These are phyloP conservation scores for Brachionus plicatilis DNA, from an alignment of 1,140 invertebrate species.

Conservation along the genomic window DNA sequence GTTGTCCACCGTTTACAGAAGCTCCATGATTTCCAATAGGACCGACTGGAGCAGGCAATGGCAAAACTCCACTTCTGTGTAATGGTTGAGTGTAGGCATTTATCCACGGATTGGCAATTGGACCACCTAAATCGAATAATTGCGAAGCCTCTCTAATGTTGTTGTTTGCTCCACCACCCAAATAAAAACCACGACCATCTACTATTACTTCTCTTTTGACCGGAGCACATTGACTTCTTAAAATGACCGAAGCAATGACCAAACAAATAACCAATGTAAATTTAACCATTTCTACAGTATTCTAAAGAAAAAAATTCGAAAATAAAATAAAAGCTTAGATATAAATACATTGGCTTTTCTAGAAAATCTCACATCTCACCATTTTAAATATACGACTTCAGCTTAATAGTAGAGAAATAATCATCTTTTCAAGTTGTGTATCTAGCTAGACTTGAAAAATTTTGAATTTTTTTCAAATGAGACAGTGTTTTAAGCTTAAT, in stretches of 20 bases:
- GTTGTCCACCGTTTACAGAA: not conserved
- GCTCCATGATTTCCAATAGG: not conserved
- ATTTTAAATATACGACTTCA: not conserved
- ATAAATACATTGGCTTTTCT: not conserved
- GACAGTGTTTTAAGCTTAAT: not conserved
- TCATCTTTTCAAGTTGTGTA: not conserved
- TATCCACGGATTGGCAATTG: slow-evolving; percentile 27
- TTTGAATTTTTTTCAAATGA: not conserved
- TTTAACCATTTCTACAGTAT: slow-evolving; percentile 29
- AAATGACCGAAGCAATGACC: not conserved
- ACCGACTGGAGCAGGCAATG: not conserved
- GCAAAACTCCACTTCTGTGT: slow-evolving; percentile 21
- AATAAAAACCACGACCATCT: slow-evolving; percentile 25
- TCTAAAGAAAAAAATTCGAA: not conserved
- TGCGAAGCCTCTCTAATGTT: slow-evolving; percentile 34
- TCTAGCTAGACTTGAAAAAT: not conserved
- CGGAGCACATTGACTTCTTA: not conserved
- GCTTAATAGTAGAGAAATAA: not conserved
- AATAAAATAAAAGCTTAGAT: not conserved
- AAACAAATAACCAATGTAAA: not conserved
- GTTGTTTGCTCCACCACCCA: slow-evolving; percentile 34
- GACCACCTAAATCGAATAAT: slow-evolving; percentile 31
- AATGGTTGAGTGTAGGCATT: slow-evolving; percentile 36
- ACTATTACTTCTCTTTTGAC: not conserved
- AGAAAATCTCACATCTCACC: not conserved